Evolutionary conservation across 2,113 vertebrate species (phyloP), one percentile per base, ranked within the genome.

Genomic region (Promerops cafer): DNA sequence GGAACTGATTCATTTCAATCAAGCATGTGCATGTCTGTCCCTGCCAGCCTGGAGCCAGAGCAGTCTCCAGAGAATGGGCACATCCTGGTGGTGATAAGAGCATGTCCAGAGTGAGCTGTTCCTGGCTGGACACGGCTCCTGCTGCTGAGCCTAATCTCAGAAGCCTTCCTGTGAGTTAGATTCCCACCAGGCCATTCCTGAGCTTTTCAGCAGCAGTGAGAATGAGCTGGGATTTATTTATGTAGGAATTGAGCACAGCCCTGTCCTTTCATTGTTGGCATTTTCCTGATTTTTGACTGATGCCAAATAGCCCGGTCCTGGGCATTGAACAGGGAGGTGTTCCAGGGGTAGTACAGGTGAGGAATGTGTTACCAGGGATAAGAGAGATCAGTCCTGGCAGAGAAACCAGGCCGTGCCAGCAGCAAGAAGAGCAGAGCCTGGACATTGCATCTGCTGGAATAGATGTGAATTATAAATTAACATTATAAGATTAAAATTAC

Each of bases 261-360:
- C 19, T 24, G 1, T 24, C 24, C 13, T 39, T 72, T 72, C 28
- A 26, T 20, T 49, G 15, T 7, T 68, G 33, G 10, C 11, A 21
- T 28, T 37, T 11, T 72, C n/a, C n/a, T 59, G 47, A 9, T 44
- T 52, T 85, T 63, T 60, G 40, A 23, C 10, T 68, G 16, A 23
- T 31, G 35, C 3, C 0, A 1, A 60, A 28, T 13, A 74, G 7
- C n/a, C 26, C n/a, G 18, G 16, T 33, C 18, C 37, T 57, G 39
- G n/a, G 9, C 33, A 39, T 4, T 0, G 2, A 47, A 26, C 1
- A 11, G 19, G 12, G 37, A 71, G 52, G 11, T 53, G 9, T 47
- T 64, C 10, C 42, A 85, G 57, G 30, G 13, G 16, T 26, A 12
- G 9, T 16, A 33, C 35, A 52, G 50, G 4, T 61, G 21, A 18